These are phyloP conservation scores for Maconellicoccus hirsutus DNA, from an alignment of 1,140 invertebrate species.

Conservation along the genomic window DNA sequence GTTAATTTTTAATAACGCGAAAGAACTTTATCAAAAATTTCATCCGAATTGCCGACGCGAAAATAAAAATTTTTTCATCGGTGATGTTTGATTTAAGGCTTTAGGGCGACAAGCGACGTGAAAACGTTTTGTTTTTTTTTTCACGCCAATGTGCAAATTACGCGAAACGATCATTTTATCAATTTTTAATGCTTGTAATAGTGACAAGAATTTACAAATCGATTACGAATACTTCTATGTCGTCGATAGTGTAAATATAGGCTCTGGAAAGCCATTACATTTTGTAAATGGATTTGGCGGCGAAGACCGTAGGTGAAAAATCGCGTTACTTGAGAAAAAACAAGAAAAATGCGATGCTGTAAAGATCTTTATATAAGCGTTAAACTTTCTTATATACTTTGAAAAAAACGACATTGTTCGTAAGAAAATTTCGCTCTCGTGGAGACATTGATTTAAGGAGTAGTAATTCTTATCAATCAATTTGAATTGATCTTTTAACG, in stretches of 20 bases:
- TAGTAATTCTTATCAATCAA: background rate
- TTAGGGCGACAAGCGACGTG: too few species aligned
- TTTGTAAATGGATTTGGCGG: background rate
- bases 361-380: background rate
- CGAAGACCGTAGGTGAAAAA: background rate
- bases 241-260: background rate
- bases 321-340: background rate
- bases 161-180: background rate
- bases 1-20: too few species aligned
- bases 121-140: too few species aligned
- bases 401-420: background rate
- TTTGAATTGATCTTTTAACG: background rate
- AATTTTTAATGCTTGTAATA: background rate
- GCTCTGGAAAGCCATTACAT: background rate
- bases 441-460: background rate
- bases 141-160: background rate
- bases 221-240: background rate
- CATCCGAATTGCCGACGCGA: too few species aligned
- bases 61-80: too few species aligned
- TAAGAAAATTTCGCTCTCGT: background rate
- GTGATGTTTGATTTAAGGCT: too few species aligned
- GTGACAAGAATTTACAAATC: background rate
- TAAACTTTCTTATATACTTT: background rate
- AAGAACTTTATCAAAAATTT: too few species aligned
- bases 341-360: background rate